Evolutionary conservation across 2,797 vertebrate species (phyloP).

Genomic region (Manis javanica): DNA sequence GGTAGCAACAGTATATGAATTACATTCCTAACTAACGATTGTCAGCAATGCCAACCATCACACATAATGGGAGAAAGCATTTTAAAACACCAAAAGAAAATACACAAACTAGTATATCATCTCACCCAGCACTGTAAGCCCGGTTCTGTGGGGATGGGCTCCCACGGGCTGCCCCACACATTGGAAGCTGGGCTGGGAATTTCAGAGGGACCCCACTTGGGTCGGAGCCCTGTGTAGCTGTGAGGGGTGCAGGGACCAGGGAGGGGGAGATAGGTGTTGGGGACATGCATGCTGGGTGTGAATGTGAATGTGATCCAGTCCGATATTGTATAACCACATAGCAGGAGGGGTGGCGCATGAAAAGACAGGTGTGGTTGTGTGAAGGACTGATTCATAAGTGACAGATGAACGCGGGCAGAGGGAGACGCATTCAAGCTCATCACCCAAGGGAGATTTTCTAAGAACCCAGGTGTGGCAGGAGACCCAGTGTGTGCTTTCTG

Average conservation of each 20-base stretch:
- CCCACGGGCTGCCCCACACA: no score
- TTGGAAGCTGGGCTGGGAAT: not conserved
- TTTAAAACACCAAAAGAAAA: no score
- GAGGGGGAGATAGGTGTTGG: fast-evolving
- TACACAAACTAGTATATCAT: no score
- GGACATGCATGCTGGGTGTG: fast-evolving
- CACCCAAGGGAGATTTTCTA: fast-evolving
- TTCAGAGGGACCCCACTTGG: not conserved
- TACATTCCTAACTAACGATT: fast-evolving
- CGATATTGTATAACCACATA: fast-evolving
- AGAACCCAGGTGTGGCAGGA: fast-evolving
- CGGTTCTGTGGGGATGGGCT: no score
- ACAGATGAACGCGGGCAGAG: no score
- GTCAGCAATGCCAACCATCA: fast-evolving
- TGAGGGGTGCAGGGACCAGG: fast-evolving
- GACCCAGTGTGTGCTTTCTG: fast-evolving
- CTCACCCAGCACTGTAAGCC: no score
- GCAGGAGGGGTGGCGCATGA: fast-evolving
- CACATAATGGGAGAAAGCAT: not conserved
- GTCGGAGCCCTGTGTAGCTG: fast-evolving
- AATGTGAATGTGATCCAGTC: fast-evolving
- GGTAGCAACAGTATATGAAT: not conserved
- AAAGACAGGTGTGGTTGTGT: fast-evolving
- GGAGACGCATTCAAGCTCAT: no score
- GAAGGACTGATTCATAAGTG: not conserved